A percentile compares a stretch with the other conserved stretches of the same genome.
These are phyloP conservation scores for Asarcornis scutulata DNA, from an alignment of 2,113 vertebrate genomes.

Conservation along the genomic window DNA sequence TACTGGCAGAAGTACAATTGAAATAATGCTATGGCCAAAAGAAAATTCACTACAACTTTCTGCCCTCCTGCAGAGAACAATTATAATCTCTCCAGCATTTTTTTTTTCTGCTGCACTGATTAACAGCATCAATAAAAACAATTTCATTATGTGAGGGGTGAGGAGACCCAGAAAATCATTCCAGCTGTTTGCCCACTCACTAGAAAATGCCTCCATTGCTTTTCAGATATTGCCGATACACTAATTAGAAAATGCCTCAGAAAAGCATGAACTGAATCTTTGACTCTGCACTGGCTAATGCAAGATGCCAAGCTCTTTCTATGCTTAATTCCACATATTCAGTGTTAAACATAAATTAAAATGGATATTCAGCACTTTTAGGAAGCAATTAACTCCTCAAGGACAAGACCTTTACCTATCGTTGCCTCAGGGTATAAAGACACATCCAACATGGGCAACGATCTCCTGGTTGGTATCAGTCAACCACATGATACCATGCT, in stretches of 20 bases:
- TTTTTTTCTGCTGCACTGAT: conserved; percentile 7
- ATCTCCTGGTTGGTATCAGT: neutral
- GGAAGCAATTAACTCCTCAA: neutral
- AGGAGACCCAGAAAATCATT: conserved; percentile 14
- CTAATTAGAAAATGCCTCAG: conserved; percentile 2
- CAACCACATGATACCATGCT: neutral
- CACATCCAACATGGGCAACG: fast-evolving
- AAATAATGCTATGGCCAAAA: neutral
- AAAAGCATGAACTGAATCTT: neutral
- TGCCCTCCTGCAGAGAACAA: neutral
- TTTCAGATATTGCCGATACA: neutral
- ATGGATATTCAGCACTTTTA: neutral
- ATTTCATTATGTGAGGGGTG: conserved; percentile 4
- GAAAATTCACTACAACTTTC: neutral
- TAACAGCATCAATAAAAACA: conserved; percentile 54
- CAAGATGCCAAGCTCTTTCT: neutral
- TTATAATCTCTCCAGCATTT: neutral
- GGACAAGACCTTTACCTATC: neutral
- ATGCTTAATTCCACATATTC: neutral
- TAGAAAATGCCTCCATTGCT: neutral
- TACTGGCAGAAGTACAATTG: neutral
- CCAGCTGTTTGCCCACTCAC: neutral
- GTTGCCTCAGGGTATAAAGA: neutral
- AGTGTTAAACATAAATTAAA: neutral
- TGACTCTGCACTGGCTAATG: neutral